Evolutionary conservation across 2,888 invertebrate species (phyloP), one percentile per base, ranked within the genome.

Genomic region (Homarus gammarus): DNA sequence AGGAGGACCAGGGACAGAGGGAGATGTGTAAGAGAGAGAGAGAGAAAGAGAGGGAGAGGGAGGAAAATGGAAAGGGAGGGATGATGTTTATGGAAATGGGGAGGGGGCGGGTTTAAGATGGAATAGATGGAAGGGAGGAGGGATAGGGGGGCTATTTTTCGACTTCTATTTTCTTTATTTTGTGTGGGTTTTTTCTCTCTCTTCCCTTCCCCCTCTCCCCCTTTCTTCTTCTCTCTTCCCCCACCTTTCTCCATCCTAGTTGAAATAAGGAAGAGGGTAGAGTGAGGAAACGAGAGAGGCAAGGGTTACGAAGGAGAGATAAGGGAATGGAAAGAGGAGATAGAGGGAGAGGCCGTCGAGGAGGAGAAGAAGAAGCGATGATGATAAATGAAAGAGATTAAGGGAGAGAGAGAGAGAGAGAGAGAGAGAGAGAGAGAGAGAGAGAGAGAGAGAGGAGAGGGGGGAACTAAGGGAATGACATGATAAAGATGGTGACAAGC

Each of bases 151-250:
- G n/a, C n/a, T n/a, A n/a, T n/a, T n/a, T n/a, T n/a, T n/a, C n/a
- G n/a, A n/a, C n/a, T n/a, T n/a, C n/a, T n/a, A n/a, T n/a, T n/a
- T n/a, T n/a, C 61, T 81, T 81, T 81, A 64, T 61, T 64, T 27
- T 81, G 81, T 81, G 44, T 44, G 6, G 44, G 5, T 44, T 5
- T 44, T 44, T 44, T 78, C 77, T 78, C 77, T 78, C 77, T 78
- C 77, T 72, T 33, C 31, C 78, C 51, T 51, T 78, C 78, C 51
- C 78, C 51, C 78, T 78, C 78, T 78, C 78, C 78, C 78, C 51
- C 78, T 78, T 51, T 78, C 78, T 78, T 61, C 56, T 61, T 78
- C 79, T 79, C 79, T 79, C 79, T 79, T 61, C 56, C 79, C 56
- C 79, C 56, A 56, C 56, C 79, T 79, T 61, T 79, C 56, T 56